Conservation (phyloP, 2,797 vertebrate genomes). For the Simalia tracyae region DNA sequence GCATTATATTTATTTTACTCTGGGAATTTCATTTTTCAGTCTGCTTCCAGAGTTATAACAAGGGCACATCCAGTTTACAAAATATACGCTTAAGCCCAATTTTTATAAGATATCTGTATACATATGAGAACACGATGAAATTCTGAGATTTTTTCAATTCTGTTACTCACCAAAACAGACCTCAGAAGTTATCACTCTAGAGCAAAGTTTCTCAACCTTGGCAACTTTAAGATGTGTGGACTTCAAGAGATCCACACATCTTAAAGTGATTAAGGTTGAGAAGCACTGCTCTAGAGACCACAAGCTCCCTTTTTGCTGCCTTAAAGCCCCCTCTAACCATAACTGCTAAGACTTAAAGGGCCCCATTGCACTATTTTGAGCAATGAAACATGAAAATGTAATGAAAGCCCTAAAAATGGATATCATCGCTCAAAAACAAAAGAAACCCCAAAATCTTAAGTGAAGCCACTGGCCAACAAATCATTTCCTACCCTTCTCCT, state of each 20-base stretch:
- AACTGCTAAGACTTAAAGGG: background rate
- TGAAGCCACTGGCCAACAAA: background rate
- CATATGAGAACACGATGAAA: background rate
- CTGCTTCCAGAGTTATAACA: background rate
- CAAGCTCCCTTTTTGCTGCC: background rate
- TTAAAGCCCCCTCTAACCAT: background rate
- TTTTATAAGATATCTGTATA: background rate
- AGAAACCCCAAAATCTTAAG: background rate
- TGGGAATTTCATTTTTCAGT: background rate
- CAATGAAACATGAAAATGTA: background rate
- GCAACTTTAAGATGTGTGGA: background rate
- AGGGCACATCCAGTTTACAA: background rate
- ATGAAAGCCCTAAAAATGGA: background rate
- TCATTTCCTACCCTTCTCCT: background rate
- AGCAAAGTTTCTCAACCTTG: background rate
- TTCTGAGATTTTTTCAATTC: background rate
- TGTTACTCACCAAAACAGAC: background rate
- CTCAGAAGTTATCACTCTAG: background rate
- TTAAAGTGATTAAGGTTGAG: background rate
- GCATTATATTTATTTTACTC: background rate
- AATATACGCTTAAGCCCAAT: background rate
- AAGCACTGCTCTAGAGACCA: background rate
- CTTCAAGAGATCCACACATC: background rate
- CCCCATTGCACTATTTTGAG: background rate
- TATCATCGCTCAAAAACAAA: background rate